Evolutionary conservation across 1,140 invertebrate species (phyloP).

Genomic region (Theocolax elegans): DNA sequence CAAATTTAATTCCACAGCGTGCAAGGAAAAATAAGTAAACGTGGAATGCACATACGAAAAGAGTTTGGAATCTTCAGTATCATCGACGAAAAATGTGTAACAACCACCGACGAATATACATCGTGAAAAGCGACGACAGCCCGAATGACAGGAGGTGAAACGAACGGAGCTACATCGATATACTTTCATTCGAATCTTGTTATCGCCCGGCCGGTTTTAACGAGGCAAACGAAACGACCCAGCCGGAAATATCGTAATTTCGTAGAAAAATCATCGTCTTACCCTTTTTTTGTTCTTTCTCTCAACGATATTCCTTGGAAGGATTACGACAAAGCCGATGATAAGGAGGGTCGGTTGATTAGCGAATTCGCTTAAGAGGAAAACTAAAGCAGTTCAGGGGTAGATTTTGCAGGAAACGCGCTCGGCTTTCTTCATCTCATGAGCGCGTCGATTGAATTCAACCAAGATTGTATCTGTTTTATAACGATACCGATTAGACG

Average conservation of each 20-base stretch:
- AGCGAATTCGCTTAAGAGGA: not conserved
- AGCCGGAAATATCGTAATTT: no score
- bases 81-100: not conserved
- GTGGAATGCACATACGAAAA: no score
- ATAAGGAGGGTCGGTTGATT: not conserved
- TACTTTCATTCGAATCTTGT: constrained; percentile 14
- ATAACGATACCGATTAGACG: no score
- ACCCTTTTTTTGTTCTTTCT: not conserved
- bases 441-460: no score
- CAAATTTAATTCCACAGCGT: no score
- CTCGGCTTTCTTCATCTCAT: not conserved
- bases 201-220: not conserved
- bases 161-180: not conserved
- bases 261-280: no score
- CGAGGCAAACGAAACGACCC: no score
- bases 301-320: not conserved
- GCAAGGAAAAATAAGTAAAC: no score
- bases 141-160: not conserved
- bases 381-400: constrained; percentile 10
- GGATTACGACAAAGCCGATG: not conserved
- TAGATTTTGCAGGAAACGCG: not conserved
- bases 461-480: no score
- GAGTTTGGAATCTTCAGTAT: no score
- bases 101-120: no score
- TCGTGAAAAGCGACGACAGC: no score